phyloP scores from a whole-genome alignment of 2,888 invertebrate genomes.

The Nomada fucata region DNA sequence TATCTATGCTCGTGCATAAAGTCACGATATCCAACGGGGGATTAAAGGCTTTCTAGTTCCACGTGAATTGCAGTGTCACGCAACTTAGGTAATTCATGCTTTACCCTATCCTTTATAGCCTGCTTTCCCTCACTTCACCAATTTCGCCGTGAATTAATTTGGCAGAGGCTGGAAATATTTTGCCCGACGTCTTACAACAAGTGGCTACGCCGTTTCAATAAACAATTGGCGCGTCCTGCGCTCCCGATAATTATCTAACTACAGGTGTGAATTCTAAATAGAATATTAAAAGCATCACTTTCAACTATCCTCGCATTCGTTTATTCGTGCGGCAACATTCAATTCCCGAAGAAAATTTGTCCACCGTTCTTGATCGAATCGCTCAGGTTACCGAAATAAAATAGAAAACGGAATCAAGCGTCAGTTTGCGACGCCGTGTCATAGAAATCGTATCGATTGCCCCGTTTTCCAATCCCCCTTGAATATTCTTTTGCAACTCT shows the following conservation, averaged over 20 bases:
- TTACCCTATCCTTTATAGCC: conserved; percentile 23
- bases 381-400: not conserved
- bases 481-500: not conserved
- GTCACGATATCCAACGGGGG: conserved; percentile 58
- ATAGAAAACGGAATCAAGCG: conserved; percentile 23
- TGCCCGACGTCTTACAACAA: not conserved
- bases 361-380: not conserved
- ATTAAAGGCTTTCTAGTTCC: conserved; percentile 61
- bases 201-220: not conserved
- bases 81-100: conserved; percentile 68
- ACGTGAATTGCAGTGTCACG: conserved; percentile 68
- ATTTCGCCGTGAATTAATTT: conserved; percentile 22
- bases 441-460: conserved; percentile 58
- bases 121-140: conserved; percentile 25
- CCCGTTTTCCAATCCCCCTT: conserved; percentile 2
- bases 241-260: not conserved
- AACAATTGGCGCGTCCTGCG: not conserved
- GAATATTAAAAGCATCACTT: too few relatives aligned
- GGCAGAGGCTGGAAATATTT: not conserved
- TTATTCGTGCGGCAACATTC: too few relatives aligned
- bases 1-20: conserved; percentile 45
- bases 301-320: too few relatives aligned
- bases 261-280: too few relatives aligned
- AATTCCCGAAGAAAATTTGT: too few relatives aligned
- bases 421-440: conserved; percentile 5